Conservation (phyloP, 2,888 invertebrate species). For the Ethmia dodecea region DNA sequence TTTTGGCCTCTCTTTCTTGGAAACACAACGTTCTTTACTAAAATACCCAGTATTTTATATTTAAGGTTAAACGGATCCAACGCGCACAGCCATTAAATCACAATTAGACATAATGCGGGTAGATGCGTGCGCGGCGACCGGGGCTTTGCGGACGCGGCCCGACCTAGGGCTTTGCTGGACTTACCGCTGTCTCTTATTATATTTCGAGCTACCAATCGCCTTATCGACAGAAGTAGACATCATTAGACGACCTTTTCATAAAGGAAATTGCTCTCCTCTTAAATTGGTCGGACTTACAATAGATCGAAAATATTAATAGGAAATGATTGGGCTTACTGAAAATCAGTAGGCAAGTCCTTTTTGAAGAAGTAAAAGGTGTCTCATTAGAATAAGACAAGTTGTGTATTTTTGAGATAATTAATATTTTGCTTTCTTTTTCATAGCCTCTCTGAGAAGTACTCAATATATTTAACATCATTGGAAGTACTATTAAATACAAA, state of each 20-base stretch:
- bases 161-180: constrained; percentile 56
- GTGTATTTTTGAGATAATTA: too few species aligned
- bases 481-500: too few species aligned
- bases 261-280: constrained; percentile 16
- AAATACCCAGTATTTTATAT: constrained; percentile 40
- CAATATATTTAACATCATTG: too few species aligned
- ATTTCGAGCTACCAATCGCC: constrained; percentile 39
- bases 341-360: too few species aligned
- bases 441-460: too few species aligned
- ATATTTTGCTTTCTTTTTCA: too few species aligned
- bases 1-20: too few species aligned
- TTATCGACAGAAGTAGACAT: constrained; percentile 31
- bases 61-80: constrained; percentile 58
- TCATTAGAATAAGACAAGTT: too few species aligned
- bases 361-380: too few species aligned
- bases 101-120: constrained; percentile 74
- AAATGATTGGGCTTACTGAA: too few species aligned
- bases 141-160: constrained; percentile 45
- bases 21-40: background rate
- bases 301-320: too few species aligned
- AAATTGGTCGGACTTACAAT: constrained; percentile 1
- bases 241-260: constrained; percentile 23
- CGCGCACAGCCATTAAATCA: constrained; percentile 69
- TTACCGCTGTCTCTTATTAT: constrained; percentile 55
- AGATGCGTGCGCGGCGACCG: constrained; percentile 60